Conservation (phyloP, 2,113 vertebrate genomes). For the Hymenochirus boettgeri region DNA sequence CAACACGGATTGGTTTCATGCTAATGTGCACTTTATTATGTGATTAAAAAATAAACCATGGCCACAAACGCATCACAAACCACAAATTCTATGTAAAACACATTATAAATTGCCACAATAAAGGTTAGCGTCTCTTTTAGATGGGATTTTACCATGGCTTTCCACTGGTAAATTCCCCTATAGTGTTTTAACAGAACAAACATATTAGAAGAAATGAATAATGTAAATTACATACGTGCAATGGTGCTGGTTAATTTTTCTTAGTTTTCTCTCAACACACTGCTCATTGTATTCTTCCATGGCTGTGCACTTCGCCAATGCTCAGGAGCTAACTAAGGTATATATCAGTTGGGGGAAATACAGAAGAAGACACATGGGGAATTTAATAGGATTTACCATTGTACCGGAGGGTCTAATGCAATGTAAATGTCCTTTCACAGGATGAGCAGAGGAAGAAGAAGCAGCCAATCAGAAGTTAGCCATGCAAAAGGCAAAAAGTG, state of each 20-base stretch:
- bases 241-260: conserved; percentile 28
- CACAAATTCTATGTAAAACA: too few relatives aligned
- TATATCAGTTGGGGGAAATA: not conserved
- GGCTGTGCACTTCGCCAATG: conserved; percentile 88
- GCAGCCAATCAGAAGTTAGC: conserved; percentile 91
- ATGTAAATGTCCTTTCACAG: conserved; percentile 50
- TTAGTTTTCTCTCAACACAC: conserved; percentile 67
- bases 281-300: conserved; percentile 93
- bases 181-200: not conserved
- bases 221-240: too few relatives aligned
- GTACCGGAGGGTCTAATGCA: too few relatives aligned
- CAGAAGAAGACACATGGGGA: not conserved
- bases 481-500: conserved; percentile 91
- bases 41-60: too few relatives aligned
- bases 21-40: too few relatives aligned
- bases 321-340: conserved; percentile 88
- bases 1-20: too few relatives aligned
- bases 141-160: too few relatives aligned
- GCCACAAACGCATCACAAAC: too few relatives aligned
- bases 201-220: not conserved
- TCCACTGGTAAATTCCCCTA: too few relatives aligned
- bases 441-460: conserved; percentile 93
- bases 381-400: not conserved
- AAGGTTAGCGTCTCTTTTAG: too few relatives aligned
- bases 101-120: too few relatives aligned